These are phyloP conservation scores for Pygocentrus nattereri DNA, from an alignment of 2,797 vertebrate species.

Conservation along the genomic window DNA sequence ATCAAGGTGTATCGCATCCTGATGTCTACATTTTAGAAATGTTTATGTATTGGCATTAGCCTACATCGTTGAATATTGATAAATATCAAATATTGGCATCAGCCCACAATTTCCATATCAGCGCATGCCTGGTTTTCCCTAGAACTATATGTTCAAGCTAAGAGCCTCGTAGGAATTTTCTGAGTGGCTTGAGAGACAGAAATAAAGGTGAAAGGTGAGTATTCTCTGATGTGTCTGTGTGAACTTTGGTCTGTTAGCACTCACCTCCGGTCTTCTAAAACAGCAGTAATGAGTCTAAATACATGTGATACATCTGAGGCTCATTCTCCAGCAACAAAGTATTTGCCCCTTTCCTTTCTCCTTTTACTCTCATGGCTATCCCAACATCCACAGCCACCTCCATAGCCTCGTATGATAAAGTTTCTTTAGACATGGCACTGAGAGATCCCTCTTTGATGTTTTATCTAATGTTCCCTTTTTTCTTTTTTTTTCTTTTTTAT, in stretches of 20 bases:
- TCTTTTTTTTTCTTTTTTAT: background rate
- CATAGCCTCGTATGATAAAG: background rate
- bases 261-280: background rate
- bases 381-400: background rate
- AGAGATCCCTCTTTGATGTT: constrained; percentile 9
- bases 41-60: no score
- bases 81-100: no score
- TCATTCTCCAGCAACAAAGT: background rate
- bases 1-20: no score
- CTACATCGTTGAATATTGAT: no score
- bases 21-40: no score
- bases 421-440: constrained; percentile 1
- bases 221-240: background rate
- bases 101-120: no score
- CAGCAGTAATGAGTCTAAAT: background rate
- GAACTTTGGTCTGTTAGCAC: constrained; percentile 24
- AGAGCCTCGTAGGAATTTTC: no score
- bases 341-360: constrained; percentile 8
- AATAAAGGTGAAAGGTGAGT: constrained; percentile 71
- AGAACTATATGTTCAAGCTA: no score
- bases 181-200: background rate
- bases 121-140: no score
- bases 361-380: constrained; percentile 7
- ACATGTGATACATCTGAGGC: background rate
- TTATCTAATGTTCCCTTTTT: background rate